Evolutionary conservation across 2,797 vertebrate genomes (phyloP), one percentile per base, ranked within the genome.

Genomic region (Takifugu ocellatus): DNA sequence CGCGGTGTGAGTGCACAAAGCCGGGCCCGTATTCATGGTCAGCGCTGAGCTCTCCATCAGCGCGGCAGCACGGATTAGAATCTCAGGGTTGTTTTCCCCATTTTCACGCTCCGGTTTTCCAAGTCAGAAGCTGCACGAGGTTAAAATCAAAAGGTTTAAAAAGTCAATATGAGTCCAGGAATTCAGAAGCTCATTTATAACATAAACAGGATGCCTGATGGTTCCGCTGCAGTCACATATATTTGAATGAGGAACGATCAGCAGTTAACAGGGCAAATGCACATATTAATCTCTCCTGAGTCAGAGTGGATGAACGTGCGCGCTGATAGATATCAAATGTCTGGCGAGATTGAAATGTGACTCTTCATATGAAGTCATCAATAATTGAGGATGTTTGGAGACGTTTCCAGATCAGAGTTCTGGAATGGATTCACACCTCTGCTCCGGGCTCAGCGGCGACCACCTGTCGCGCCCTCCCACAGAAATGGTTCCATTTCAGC

Each of bases 391-490:
- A 85, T 70, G 79, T 72, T 81, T 68, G 78, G 79, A 77, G 80
- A 82, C 76, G 70, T 85, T 79, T 74, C 68, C 72, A 80, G 85
- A 86, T 85, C 78, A 57, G 55, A 66, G 64, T 76, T 54, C 48
- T 76, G 59, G 71, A 77, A 63, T 74, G 78, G 84, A 86, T 78
- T 68, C 77, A 82, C 75, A 61, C 69, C 63, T 85, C 78, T 78
- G 81, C 81, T 89, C 90, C 86, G 86, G 84, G 88, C 86, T 81
- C 77, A 75, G 79, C 42, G 14, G 79, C 84, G 78, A 68, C 85
- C 91, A 92, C 90, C 90, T 92, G 90, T 90, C 89, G 91, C 87
- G 85, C 80, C 85, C 79, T 82, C 72, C 82, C 82, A 86, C 80
- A 86, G 83, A 88, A 90, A 91, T 90, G 85, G 88, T 89, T 87